These are phyloP conservation scores for Fissipunctia ypsillon DNA, from an alignment of 2,888 invertebrate genomes.

Conservation along the genomic window DNA sequence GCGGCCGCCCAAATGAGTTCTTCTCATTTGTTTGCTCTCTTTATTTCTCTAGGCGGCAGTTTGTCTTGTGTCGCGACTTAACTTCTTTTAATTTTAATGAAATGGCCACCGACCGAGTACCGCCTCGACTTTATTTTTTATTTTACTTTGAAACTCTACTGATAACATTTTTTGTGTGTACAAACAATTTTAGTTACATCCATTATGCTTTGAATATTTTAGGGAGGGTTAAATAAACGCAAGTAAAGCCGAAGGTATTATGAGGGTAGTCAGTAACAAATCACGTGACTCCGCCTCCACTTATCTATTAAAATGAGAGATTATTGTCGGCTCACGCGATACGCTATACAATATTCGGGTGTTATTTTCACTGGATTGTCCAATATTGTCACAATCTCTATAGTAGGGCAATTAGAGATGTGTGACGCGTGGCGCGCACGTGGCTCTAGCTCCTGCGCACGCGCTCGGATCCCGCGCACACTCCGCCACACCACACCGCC, in stretches of 20 bases:
- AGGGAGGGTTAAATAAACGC: constrained; percentile 55
- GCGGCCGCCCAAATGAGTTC: constrained; percentile 89
- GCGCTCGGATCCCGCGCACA: constrained; percentile 72
- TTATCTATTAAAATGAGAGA: constrained; percentile 91
- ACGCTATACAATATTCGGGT: constrained; percentile 81
- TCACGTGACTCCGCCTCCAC: constrained; percentile 87
- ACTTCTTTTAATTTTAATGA: constrained; percentile 87
- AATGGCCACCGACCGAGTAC: constrained; percentile 76
- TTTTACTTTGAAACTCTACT: constrained; percentile 69
- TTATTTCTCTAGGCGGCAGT: constrained; percentile 90
- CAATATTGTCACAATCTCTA: constrained; percentile 89
- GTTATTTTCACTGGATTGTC: constrained; percentile 90
- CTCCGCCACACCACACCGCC: constrained; percentile 73
- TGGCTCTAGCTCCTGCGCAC: constrained; percentile 71
- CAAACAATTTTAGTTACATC: constrained; percentile 54
- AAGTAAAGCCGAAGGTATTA: constrained; percentile 71
- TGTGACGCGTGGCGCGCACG: constrained; percentile 88
- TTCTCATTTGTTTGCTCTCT: constrained; percentile 89
- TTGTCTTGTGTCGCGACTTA: constrained; percentile 88
- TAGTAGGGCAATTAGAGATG: constrained; percentile 89
- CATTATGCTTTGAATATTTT: constrained; percentile 51
- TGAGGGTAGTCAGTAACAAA: constrained; percentile 78
- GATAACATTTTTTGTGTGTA: constrained; percentile 57
- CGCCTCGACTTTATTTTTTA: constrained; percentile 73
- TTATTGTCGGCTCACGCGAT: constrained; percentile 85